Evolutionary conservation across 2,888 invertebrate species (phyloP), one percentile per base, ranked within the genome.

Genomic region (Rhorus exstirpatorius): DNA sequence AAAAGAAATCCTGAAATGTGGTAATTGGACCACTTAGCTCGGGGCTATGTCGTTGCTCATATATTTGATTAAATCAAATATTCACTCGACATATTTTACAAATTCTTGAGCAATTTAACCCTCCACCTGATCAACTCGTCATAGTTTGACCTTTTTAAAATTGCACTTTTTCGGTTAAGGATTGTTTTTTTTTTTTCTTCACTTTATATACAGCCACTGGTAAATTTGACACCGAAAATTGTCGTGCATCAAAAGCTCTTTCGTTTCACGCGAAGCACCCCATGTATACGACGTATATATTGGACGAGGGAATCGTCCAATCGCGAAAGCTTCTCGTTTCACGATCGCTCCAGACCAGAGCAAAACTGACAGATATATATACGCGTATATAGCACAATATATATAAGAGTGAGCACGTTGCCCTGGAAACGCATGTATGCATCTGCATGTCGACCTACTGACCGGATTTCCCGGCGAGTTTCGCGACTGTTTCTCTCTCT

Each of bases 391-490:
- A 19, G n/a, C 19, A 17, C 65, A 75, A 51, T 44, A 35, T 55
- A 44, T 10, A 44, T 53, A 44, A 58, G n/a, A 46, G 58, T 55
- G 31, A 60, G 79, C 60, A 74, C 67, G 84, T 87, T 86, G 85
- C 85, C 87, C 85, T 87, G 87, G 86, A 83, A 86, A 87, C 87
- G 86, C 84, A 82, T 84, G 81, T 78, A 78, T 82, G 85, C 86
- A 86, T 88, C 86, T 88, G 88, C 87, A 85, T 87, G 86, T 87
- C 86, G 89, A 89, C 90, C 90, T 85, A 90, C 84, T 90, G 88
- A 88, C 90, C 90, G 89, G 89, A 86, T 90, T 90, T 84, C 79
- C 84, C 74, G 83, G 81, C 79, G 84, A 71, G 84, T 81, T 83
- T 85, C 53, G 60, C 65, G 65, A 81, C 49, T 58, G 58, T 77